Conservation (phyloP, 2,113 vertebrate species). For the Podarcis muralis region DNA sequence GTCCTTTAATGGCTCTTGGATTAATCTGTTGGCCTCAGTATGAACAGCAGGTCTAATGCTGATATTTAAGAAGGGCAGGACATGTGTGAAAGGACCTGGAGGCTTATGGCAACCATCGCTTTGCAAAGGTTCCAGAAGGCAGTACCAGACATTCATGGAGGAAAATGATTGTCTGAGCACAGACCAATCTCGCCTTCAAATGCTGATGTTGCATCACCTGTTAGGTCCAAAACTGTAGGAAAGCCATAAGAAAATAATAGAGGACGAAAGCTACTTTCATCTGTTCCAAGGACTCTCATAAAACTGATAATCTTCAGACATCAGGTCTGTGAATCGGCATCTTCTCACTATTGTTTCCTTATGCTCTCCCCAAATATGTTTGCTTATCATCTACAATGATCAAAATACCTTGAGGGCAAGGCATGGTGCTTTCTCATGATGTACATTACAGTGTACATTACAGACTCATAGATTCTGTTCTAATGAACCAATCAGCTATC, state of each 20-base stretch:
- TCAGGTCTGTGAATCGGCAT: neutral
- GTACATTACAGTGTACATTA: neutral
- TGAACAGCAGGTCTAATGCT: no score
- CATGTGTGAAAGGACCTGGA: no score
- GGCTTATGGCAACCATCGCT: no score
- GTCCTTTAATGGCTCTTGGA: no score
- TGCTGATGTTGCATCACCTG: neutral
- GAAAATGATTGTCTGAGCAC: no score
- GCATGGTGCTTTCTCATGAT: neutral
- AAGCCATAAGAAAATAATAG: neutral
- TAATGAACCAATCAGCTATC: conserved; percentile 9
- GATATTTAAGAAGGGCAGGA: no score
- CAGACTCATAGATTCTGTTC: neutral
- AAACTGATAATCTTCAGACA: neutral
- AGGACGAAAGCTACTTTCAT: neutral
- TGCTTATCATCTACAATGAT: neutral
- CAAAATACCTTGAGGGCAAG: neutral
- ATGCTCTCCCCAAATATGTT: neutral
- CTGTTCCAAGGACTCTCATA: neutral
- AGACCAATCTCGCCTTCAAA: no score
- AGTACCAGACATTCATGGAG: no score
- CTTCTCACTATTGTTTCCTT: neutral
- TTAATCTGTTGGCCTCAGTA: no score
- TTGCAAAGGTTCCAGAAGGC: no score
- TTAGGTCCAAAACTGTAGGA: neutral